A percentile compares a stretch with the other conserved stretches of the same genome.
These are phyloP conservation scores for Tokudaia muenninki DNA, from an alignment of 2,797 vertebrate genomes.

Conservation along the genomic window DNA sequence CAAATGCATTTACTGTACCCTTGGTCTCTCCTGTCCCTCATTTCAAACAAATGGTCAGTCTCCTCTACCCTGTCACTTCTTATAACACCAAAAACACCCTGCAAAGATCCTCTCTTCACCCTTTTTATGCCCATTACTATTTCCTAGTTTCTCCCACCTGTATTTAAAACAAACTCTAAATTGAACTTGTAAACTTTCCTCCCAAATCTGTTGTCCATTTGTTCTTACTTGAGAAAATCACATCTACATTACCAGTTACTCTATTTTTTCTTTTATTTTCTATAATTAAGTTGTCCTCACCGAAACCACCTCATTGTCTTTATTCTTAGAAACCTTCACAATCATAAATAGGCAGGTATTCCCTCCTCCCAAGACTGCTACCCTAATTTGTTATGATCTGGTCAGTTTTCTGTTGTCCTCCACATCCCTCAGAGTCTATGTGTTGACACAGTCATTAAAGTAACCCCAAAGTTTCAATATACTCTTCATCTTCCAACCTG, in stretches of 20 bases:
- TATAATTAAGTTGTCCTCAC: not conserved
- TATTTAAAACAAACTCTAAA: slow-evolving; percentile 26
- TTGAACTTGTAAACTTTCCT: not conserved
- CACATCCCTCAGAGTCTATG: not conserved
- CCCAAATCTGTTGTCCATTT: not conserved
- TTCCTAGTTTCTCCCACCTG: not conserved
- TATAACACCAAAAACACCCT: not conserved
- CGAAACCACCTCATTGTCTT: not conserved
- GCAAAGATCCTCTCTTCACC: not conserved
- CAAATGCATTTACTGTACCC: not conserved
- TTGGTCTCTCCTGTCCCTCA: not conserved
- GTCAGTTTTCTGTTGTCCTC: not conserved
- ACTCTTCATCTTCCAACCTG: not conserved
- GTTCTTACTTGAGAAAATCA: not conserved
- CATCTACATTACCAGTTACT: not conserved
- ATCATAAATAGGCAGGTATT: not conserved
- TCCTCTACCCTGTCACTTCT: not conserved
- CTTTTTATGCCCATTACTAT: not conserved
- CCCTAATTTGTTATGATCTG: not conserved
- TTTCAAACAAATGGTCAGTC: not conserved
- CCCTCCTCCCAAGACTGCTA: not conserved
- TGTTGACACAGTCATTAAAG: not conserved
- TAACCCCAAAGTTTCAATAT: slow-evolving; percentile 16
- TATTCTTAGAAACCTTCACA: not conserved
- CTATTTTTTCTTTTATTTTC: not conserved